phyloP scores from a whole-genome alignment of 2,888 invertebrate species.

The Drymonia ruficornis region DNA sequence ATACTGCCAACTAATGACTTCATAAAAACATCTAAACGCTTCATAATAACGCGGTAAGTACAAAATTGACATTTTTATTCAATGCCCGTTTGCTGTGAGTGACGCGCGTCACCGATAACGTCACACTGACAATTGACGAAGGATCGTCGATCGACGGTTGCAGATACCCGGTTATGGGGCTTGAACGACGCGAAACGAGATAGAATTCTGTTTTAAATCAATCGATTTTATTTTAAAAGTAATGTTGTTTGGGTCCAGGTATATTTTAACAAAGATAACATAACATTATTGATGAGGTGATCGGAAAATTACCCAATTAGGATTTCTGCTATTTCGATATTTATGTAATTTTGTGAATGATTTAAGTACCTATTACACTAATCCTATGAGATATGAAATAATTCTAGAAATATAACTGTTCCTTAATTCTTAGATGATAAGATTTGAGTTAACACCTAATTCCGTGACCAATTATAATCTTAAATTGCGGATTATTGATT shows the following conservation, averaged over 20 bases:
- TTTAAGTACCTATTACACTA: too few relatives aligned
- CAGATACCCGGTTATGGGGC: slow-evolving; percentile 49
- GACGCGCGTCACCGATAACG: slow-evolving; percentile 71
- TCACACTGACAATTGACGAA: slow-evolving; percentile 70
- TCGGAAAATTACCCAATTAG: too few relatives aligned
- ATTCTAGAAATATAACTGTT: too few relatives aligned
- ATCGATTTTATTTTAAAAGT: neutral
- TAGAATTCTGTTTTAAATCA: slow-evolving; percentile 11
- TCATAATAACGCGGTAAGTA: slow-evolving; percentile 42
- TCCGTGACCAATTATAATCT: too few relatives aligned
- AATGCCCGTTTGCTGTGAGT: slow-evolving; percentile 56
- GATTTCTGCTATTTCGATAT: too few relatives aligned
- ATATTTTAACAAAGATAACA: neutral
- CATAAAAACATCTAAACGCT: slow-evolving; percentile 10
- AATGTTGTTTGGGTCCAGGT: neutral
- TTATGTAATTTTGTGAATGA: too few relatives aligned
- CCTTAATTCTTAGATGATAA: too few relatives aligned
- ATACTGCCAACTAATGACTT: neutral
- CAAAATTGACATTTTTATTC: slow-evolving; percentile 69
- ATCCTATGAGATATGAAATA: too few relatives aligned
- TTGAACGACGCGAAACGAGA: slow-evolving; percentile 49
- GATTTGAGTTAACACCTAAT: too few relatives aligned
- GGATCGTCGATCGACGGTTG: slow-evolving; percentile 64
- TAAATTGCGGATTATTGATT: too few relatives aligned
- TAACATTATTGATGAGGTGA: neutral